Percentiles rank a stretch among this genome's conserved stretches.
Conservation (phyloP, 2,113 vertebrate genomes). For the Eulemur rufifrons region DNA sequence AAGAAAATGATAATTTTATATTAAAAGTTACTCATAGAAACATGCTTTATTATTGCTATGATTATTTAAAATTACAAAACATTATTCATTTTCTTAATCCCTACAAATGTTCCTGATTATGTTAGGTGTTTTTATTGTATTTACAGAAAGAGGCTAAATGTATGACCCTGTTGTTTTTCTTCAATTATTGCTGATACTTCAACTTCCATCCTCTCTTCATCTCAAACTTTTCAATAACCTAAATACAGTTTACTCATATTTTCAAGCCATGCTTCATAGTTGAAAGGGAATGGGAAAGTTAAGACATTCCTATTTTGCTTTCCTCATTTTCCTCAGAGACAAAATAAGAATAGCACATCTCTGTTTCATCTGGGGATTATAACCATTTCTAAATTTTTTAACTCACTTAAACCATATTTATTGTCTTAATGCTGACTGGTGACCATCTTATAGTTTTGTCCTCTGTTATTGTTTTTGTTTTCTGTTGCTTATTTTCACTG, state of each 20-base stretch:
- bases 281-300: not conserved
- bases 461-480: not conserved
- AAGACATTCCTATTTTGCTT: not conserved
- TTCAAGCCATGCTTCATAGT: not conserved
- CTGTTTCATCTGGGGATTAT: not conserved
- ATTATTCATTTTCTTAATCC: not conserved
- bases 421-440: not conserved
- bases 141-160: not conserved
- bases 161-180: not conserved
- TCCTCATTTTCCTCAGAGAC: constrained; percentile 11
- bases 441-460: not conserved
- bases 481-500: not conserved
- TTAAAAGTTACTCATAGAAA: constrained; percentile 4
- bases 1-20: not conserved
- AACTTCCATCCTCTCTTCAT: not conserved
- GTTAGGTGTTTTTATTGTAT: not conserved
- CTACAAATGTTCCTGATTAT: not conserved
- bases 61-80: not conserved
- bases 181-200: not conserved
- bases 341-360: not conserved
- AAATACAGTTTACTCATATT: not conserved
- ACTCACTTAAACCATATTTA: not conserved
- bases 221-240: constrained; percentile 12
- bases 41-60: not conserved
- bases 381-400: constrained; percentile 9